Percentiles rank a stretch among this genome's conserved stretches.
phyloP scores from a whole-genome alignment of 2,797 vertebrate species.

The Mus spretus region DNA sequence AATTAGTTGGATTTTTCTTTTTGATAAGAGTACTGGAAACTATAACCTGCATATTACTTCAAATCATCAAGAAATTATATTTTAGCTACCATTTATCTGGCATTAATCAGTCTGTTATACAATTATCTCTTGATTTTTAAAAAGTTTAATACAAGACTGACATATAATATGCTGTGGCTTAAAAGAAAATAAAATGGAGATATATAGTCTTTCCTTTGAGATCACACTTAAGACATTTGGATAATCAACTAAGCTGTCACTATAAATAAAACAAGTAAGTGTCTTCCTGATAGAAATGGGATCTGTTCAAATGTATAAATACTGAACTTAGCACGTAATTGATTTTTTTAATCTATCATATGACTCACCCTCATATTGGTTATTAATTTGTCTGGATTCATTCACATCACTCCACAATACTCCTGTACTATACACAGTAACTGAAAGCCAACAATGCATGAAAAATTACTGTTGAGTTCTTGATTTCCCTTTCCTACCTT shows the following conservation, averaged over 20 bases:
- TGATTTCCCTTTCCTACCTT: background rate
- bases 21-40: background rate
- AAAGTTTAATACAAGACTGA: background rate
- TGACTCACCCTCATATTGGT: background rate
- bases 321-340: background rate
- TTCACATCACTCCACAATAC: background rate
- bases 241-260: background rate
- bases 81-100: background rate
- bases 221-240: background rate
- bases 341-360: background rate
- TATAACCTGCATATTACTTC: background rate
- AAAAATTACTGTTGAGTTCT: background rate
- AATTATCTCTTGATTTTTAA: background rate
- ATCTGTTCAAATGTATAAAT: background rate
- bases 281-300: background rate
- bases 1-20: background rate
- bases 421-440: background rate
- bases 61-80: background rate
- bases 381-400: background rate
- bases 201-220: background rate
- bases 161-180: background rate
- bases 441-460: background rate
- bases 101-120: background rate
- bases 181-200: slow-evolving; percentile 1
- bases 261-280: background rate